Evolutionary conservation across 37 sponge, comb jelly and placozoan species (phyloP).

Genomic region (Ephydatia muelleri): DNA sequence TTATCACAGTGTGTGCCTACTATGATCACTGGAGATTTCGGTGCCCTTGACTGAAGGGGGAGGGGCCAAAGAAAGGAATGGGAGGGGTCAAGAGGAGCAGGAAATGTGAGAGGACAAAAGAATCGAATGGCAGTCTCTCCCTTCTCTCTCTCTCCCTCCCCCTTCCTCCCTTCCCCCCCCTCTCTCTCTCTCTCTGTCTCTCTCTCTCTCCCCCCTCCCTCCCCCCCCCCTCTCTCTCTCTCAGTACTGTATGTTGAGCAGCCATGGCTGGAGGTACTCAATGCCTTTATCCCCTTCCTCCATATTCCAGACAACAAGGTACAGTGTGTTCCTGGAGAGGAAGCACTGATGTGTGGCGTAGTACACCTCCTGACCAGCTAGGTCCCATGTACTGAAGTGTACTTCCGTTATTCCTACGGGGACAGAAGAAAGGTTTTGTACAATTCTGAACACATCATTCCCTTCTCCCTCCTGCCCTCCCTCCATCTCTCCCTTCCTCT

Average conservation of each 20-base stretch:
- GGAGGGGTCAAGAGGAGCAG: too few species aligned
- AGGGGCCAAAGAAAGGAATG: too few species aligned
- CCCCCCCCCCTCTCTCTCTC: too few species aligned
- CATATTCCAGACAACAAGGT: constrained; percentile 38
- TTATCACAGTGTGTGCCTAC: constrained; percentile 96
- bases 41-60: constrained; percentile 80
- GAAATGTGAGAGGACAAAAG: too few species aligned
- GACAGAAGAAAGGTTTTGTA: too few species aligned
- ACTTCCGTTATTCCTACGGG: constrained; percentile 61
- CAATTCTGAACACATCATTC: too few species aligned
- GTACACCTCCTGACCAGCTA: constrained; percentile 97
- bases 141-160: not conserved
- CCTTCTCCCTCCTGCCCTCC: too few species aligned
- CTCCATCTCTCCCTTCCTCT: too few species aligned
- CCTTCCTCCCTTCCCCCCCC: constrained; percentile 57
- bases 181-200: constrained; percentile 22
- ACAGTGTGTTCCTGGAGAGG: constrained; percentile 94
- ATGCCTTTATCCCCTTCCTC: too few species aligned
- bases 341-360: constrained; percentile 99
- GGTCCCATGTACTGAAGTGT: constrained; percentile 93
- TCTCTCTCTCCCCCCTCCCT: constrained; percentile 6
- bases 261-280: constrained; percentile 78
- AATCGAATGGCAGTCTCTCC: too few species aligned
- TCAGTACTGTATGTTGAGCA: constrained; percentile 79
- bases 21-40: constrained; percentile 89